Conservation (phyloP, 1,140 invertebrate species). For the Bicyclus anynana region DNA sequence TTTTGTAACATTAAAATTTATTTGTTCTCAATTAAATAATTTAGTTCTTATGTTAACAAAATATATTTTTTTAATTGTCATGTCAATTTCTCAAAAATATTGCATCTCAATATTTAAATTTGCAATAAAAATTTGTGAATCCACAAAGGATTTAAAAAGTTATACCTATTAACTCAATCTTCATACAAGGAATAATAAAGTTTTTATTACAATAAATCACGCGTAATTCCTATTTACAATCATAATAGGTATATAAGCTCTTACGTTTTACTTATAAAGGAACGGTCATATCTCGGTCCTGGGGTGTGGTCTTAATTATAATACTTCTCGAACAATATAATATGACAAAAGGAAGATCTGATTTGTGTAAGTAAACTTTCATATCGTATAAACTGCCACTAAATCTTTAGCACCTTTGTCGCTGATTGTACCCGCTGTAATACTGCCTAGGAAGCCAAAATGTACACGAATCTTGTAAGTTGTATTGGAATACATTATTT, state of each 20-base stretch:
- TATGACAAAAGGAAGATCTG: constrained; percentile 1
- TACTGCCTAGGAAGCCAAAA: constrained; percentile 12
- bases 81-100: no score
- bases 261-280: neutral
- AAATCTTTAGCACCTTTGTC: constrained; percentile 11
- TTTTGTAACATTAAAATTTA: no score
- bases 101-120: no score
- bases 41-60: no score
- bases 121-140: no score
- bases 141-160: no score
- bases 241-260: neutral
- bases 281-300: neutral
- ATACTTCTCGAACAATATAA: neutral
- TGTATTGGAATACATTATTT: constrained; percentile 12
- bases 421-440: constrained; percentile 18
- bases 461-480: neutral
- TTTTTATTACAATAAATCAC: no score
- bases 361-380: constrained; percentile 20
- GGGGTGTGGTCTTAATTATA: neutral
- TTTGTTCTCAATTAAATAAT: no score
- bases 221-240: no score
- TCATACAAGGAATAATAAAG: no score
- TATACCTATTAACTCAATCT: no score
- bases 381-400: constrained; percentile 34
- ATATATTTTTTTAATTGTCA: no score